Base-by-base conservation (phyloP, 2,888 invertebrate genomes). In the Drosophila longiperda region DNA sequence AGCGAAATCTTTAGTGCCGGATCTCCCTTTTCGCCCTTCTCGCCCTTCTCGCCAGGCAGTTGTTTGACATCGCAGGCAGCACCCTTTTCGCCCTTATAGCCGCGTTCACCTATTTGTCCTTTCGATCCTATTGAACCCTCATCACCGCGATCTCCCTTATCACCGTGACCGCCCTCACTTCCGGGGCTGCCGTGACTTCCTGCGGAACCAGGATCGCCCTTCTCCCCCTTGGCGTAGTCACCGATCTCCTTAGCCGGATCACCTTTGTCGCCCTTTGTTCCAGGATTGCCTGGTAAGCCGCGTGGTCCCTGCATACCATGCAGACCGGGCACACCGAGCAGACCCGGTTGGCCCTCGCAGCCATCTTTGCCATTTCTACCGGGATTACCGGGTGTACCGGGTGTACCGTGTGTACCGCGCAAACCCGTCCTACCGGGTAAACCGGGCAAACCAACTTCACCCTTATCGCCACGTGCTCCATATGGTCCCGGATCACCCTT, bases 331-430 rank as follows among this genome's bases (percentile, higher is more conserved):
- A 94, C 77, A 70, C 98, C 99, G 48, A 96, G 94, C 50, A 95
- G 93, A 79, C 98, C 98, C 93, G 98, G 98, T 62, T 98, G 97
- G 90, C 99, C 99, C 91, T 99, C 99, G 91, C 99, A 99, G 12
- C 99, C 99, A 91, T 99, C 98, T 87, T 96, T 94, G 60, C 99
- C 99, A 48, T 97, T 96, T 50, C 95, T 94, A 82, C 98, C 98
- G n/a, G 97, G 94, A 0, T 94, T 90, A 58, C 98, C 97, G 1
- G 94, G 84, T 65, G 88, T 89, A 12, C 93, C 93, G 20, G 85
- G 73, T 52, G 91, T 68, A 29, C 93, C 93, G 52, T 91, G 92
- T n/a, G 92, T 71, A 50, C 93, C 95, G 7, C 94, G 92, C 0
- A 94, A 95, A 74, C 97, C 98, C 7, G 96, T 95, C 92, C 96